These are phyloP conservation scores for Trichonephila clavata DNA, from an alignment of 1,140 invertebrate genomes.

Conservation along the genomic window DNA sequence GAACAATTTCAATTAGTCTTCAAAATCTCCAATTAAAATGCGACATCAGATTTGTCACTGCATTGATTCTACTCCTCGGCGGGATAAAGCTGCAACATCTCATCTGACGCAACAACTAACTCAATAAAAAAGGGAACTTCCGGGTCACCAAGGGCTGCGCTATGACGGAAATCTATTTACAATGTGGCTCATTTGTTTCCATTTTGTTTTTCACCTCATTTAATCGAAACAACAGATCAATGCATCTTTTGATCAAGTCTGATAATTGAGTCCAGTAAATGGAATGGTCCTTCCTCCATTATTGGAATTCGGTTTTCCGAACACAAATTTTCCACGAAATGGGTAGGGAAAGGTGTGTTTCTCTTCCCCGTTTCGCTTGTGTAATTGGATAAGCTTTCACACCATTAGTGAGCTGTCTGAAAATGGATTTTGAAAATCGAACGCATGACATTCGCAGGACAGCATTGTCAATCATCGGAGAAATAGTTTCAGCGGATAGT, in stretches of 20 bases:
- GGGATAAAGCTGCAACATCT: background rate
- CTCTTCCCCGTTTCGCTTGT: background rate
- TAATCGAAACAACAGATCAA: constrained; percentile 24
- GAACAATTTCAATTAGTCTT: constrained; percentile 14
- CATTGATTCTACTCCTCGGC: background rate
- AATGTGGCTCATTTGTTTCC: background rate
- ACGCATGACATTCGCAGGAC: background rate
- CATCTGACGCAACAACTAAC: background rate
- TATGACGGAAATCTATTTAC: background rate
- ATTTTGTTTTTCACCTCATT: background rate
- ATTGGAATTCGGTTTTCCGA: constrained; percentile 30
- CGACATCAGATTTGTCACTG: background rate
- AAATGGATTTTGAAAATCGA: constrained; percentile 33
- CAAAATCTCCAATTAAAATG: background rate
- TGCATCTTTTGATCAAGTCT: constrained; percentile 28
- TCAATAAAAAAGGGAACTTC: constrained; percentile 10
- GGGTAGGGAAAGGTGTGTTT: background rate
- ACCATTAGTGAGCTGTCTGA: constrained; percentile 15
- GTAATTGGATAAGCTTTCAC: constrained; percentile 20
- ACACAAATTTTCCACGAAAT: constrained; percentile 29
- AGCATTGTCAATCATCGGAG: background rate
- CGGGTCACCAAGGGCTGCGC: background rate
- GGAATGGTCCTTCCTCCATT: background rate
- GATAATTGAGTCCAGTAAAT: constrained; percentile 39
- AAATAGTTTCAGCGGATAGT: background rate